Base-by-base conservation (phyloP, 2,888 invertebrate genomes). In the Conchocele bisecta region DNA sequence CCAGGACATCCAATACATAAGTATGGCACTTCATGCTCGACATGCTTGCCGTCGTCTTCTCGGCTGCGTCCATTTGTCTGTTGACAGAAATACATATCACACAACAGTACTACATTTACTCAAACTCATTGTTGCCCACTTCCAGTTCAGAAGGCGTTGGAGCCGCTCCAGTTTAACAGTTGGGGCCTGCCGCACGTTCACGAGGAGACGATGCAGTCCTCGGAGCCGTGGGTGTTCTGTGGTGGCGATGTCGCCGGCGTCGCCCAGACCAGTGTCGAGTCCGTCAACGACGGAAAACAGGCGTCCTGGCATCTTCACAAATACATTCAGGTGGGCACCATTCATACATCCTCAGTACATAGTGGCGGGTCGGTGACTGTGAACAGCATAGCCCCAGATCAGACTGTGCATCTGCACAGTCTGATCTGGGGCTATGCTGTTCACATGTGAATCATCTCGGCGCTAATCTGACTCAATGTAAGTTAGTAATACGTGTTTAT, bases 221-320 rank as follows among this genome's bases (percentile, higher is more conserved):
- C 94, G 50, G 94, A 94, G 70, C 93, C 94, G 0, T 94, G 94
- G 84, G 96, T 98, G 11, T 99, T 97, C 92, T 94, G 96, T 82
- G 99, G 99, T 0, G 99, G 99, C 0, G 99, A 99, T 91, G 90
- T 98, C 44, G 98, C 97, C 0, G 98, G 98, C 0, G 94, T 96
- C 37, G 96, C 98, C 0, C 97, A 98, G 91, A 99, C 99, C 0
- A 99, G 99, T 0, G 99, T 99, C 0, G 99, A 99, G 91, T 96
- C 98, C 0, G 98, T 98, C 0, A 99, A 99, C 89, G 99, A 99
- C 91, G 99, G 99, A 33, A 99, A 99, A 93, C 96, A 95, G 0
- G 98, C 98, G 0, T 96, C 98, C 3, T 98, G 98, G 98, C 94
- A 93, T 84, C 98, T 99, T 87, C 99, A 99, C 90, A 95, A 95